Percentiles rank a stretch among this genome's conserved stretches.
phyloP scores from a whole-genome alignment of 2,113 vertebrate genomes.

The Indicator indicator region DNA sequence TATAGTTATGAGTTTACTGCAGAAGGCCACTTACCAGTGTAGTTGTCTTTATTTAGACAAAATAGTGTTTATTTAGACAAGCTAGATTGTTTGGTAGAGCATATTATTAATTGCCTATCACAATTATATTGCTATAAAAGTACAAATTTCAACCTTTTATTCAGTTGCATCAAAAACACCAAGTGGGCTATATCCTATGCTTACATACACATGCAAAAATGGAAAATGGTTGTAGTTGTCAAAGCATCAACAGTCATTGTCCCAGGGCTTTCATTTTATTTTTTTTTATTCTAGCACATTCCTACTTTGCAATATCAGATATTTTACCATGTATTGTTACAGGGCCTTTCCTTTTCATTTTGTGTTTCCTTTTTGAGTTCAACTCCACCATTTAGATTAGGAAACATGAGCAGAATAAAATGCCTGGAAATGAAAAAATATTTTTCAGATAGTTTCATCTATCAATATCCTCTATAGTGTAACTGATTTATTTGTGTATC shows the following conservation, averaged over 20 bases:
- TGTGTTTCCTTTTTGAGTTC: not conserved
- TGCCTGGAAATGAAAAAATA: not conserved
- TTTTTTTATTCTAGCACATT: not conserved
- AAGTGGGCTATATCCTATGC: not conserved
- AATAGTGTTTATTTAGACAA: constrained; percentile 4
- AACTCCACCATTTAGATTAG: not conserved
- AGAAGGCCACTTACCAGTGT: constrained; percentile 2
- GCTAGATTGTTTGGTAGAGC: not conserved
- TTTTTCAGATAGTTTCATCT: not conserved
- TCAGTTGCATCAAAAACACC: constrained; percentile 1
- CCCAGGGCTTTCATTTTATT: not conserved
- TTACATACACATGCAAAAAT: not conserved
- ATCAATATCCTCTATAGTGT: not conserved
- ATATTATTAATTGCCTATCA: not conserved
- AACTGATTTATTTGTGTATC: not conserved
- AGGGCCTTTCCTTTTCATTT: not conserved
- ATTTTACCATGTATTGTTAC: not conserved
- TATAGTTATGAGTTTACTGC: not conserved
- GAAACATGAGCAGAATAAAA: not conserved
- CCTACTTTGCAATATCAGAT: fast-evolving
- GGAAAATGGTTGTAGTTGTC: not conserved
- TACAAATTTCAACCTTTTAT: not conserved
- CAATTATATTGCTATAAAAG: constrained; percentile 30
- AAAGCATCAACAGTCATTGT: not conserved
- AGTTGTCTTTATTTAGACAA: constrained; percentile 18